phyloP scores from a whole-genome alignment of 2,888 invertebrate species.

The Liposcelis brunnea region DNA sequence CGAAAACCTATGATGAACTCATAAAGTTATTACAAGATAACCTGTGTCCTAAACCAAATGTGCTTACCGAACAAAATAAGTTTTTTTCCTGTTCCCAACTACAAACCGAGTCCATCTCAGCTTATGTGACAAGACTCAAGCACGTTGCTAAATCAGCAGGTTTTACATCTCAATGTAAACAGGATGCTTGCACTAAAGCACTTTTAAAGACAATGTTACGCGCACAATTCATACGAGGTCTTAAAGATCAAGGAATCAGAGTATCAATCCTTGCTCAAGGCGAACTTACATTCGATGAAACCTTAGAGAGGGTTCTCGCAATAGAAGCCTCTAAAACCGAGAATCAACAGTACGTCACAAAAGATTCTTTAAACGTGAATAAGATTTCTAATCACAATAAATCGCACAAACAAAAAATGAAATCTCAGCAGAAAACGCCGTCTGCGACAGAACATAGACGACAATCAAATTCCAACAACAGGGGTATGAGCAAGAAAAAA shows the following conservation, averaged over 20 bases:
- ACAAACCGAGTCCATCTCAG: constrained; percentile 13
- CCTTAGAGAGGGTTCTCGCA: too few species aligned
- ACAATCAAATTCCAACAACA: too few species aligned
- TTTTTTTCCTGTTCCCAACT: constrained; percentile 13
- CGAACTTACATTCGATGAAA: too few species aligned
- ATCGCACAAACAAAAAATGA: too few species aligned
- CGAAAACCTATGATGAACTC: constrained; percentile 12
- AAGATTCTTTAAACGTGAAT: too few species aligned
- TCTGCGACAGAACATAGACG: too few species aligned
- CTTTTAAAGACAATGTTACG: neutral
- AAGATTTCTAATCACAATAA: too few species aligned
- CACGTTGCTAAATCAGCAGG: constrained; percentile 13
- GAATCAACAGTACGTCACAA: too few species aligned
- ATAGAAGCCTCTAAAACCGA: too few species aligned
- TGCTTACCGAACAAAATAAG: constrained; percentile 14
- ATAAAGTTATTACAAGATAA: constrained; percentile 13
- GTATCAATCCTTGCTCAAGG: neutral
- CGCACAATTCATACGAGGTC: constrained; percentile 7
- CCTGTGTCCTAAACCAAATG: constrained; percentile 13
- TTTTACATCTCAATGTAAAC: constrained; percentile 9
- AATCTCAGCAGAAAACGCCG: too few species aligned
- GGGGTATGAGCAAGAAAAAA: too few species aligned
- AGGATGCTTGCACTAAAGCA: constrained; percentile 1
- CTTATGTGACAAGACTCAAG: constrained; percentile 13
- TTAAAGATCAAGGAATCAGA: constrained; percentile 1